Base-by-base conservation (phyloP, 1,140 invertebrate genomes). In the Chironomus striatipennis region DNA sequence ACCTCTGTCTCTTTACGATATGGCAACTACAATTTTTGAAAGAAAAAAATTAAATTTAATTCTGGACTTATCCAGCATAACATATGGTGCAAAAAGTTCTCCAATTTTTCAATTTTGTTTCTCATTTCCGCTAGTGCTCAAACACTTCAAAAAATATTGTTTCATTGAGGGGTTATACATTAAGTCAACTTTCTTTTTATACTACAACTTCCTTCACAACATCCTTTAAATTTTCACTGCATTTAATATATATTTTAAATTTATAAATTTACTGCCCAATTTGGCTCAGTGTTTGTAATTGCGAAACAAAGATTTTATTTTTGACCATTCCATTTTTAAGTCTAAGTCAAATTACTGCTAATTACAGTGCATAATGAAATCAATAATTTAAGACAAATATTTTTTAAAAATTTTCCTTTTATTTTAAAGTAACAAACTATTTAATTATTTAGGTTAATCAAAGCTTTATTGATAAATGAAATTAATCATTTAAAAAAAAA, bases 11-110 rank as follows among this genome's bases (percentile, higher is more conserved):
- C 47, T 57, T n/a, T 15, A 12, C 12, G 47, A 57, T 57, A n/a
- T 57, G 47, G 47, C 47, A n/a, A 34, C 24, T 34, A 34, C 5
- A 34, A 34, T 34, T 34, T 34, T 34, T 34, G 5, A 2, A 34
- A 34, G 5, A 5, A 34, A 34, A 34, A 34, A 57, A 57, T 57
- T 57, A 57, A 57, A 15, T 57, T 57, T 12, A 57, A 57, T 10
- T n/a, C 47, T 12, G 47, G 47, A 57, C 47, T 57, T 57, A 57
- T 57, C 47, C 47, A 57, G 15, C 47, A 57, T 57, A 57, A 57
- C 47, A 57, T 57, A 57, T 57, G 47, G 47, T 57, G 47, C 47
- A 57, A 57, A 57, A 57, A 57, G 47, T 57, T 57, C n/a, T 57
- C 15, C 1, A 4, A 57, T 12, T 57, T 57, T 57, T 57, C n/a